Conservation (phyloP, 2,888 invertebrate genomes). For the Brachyptera risi region DNA sequence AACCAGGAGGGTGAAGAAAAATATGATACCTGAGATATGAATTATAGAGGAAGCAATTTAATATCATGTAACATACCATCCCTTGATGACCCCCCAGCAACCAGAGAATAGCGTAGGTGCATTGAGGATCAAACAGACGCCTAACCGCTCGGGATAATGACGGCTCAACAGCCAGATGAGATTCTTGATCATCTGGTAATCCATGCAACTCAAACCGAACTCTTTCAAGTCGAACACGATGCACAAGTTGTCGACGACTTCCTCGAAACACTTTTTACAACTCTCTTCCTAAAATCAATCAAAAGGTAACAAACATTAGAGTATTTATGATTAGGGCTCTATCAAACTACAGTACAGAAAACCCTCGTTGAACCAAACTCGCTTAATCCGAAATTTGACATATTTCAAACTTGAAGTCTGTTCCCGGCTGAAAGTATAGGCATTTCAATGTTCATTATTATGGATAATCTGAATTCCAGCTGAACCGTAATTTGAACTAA, state of each 20-base stretch:
- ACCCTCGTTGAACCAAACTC: too few relatives aligned
- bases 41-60: neutral
- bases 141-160: slow-evolving; percentile 74
- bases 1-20: too few relatives aligned
- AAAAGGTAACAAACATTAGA: neutral
- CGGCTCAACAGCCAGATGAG: slow-evolving; percentile 71
- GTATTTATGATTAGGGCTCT: neutral
- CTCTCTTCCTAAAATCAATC: slow-evolving; percentile 60
- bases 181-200: slow-evolving; percentile 74
- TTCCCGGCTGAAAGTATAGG: too few relatives aligned
- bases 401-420: too few relatives aligned
- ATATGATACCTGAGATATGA: too few relatives aligned
- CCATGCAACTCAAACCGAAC: slow-evolving; percentile 73
- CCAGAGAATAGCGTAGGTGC: slow-evolving; percentile 70
- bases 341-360: too few relatives aligned
- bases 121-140: slow-evolving; percentile 70
- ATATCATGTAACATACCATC: slow-evolving; percentile 53
- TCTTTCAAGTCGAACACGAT: slow-evolving; percentile 73
- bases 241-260: slow-evolving; percentile 72
- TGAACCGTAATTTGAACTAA: too few relatives aligned
- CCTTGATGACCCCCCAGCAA: slow-evolving; percentile 72
- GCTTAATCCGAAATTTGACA: too few relatives aligned
- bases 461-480: too few relatives aligned
- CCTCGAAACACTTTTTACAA: slow-evolving; percentile 72
- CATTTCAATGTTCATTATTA: too few relatives aligned